phyloP scores from a whole-genome alignment of 2,888 invertebrate genomes.

The Steinernema hermaphroditum region DNA sequence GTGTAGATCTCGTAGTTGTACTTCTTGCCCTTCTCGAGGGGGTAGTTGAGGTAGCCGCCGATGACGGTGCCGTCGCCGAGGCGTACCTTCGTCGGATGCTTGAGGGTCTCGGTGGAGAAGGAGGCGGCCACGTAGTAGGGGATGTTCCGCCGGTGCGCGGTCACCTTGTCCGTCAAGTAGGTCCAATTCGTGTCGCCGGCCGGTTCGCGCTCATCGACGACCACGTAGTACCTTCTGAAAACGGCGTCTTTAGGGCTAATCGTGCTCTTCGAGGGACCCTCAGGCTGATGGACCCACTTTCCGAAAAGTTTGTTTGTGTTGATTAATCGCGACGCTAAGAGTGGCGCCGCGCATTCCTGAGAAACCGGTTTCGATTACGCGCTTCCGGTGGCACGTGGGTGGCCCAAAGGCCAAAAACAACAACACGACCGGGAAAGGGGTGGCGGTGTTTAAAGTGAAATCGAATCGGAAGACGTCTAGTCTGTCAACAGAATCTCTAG shows the following conservation, averaged over 20 bases:
- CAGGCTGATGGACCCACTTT: constrained; percentile 12
- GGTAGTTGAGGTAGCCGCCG: constrained; percentile 66
- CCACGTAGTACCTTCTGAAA: constrained; percentile 65
- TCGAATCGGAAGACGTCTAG: too few species aligned
- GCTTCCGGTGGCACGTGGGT: too few species aligned
- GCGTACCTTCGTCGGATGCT: constrained; percentile 53
- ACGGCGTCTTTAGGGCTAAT: not conserved
- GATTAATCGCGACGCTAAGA: constrained; percentile 27
- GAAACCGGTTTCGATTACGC: constrained; percentile 7
- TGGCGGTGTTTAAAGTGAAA: too few species aligned
- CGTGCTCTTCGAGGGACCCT: too few species aligned
- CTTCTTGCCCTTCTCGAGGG: constrained; percentile 63
- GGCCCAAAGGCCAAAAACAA: too few species aligned
- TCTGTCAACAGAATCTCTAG: too few species aligned
- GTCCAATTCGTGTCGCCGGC: constrained; percentile 66
- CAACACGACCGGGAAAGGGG: too few species aligned
- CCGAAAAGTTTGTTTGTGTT: constrained; percentile 21
- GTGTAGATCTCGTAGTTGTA: constrained; percentile 66
- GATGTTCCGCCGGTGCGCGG: constrained; percentile 59
- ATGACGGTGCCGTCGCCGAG: constrained; percentile 65
- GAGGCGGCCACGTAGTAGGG: constrained; percentile 66
- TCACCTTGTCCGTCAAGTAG: constrained; percentile 65
- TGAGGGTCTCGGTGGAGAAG: constrained; percentile 63
- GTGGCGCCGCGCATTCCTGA: not conserved
- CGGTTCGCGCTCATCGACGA: constrained; percentile 66